Evolutionary conservation across 2,113 vertebrate genomes (phyloP).

Genomic region (Otis tarda): DNA sequence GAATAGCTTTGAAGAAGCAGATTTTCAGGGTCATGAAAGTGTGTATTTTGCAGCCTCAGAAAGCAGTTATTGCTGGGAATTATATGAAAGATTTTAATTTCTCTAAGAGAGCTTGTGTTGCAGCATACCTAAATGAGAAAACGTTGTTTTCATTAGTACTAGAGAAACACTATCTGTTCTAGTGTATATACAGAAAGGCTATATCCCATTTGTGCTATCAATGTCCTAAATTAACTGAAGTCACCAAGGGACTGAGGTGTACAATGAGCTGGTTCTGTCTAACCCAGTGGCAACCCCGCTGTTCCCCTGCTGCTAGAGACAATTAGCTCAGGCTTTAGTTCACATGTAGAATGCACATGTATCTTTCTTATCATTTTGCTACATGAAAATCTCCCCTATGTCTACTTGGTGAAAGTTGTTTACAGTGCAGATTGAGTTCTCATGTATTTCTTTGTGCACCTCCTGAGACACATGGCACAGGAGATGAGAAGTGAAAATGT

Average conservation of each 20-base stretch:
- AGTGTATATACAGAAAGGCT: neutral
- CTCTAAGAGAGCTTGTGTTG: neutral
- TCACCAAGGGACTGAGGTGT: neutral
- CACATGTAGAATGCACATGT: neutral
- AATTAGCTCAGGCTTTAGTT: neutral
- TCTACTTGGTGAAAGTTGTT: neutral
- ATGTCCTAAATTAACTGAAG: neutral
- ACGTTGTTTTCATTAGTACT: neutral
- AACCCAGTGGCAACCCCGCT: neutral
- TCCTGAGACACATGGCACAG: neutral
- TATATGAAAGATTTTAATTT: neutral
- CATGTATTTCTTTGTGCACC: neutral
- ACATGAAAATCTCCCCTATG: neutral
- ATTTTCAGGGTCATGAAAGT: neutral
- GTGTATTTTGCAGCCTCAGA: neutral
- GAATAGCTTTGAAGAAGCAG: neutral
- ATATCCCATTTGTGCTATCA: neutral
- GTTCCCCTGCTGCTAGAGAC: neutral
- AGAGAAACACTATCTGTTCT: neutral
- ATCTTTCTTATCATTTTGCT: neutral
- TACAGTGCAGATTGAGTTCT: neutral
- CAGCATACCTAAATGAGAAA: neutral
- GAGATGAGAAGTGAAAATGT: neutral
- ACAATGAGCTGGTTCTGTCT: neutral
- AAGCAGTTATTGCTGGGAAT: neutral